A percentile compares a stretch with the other conserved stretches of the same genome.
Evolutionary conservation across 2,888 invertebrate genomes (phyloP).

Genomic region (Julus scanicus): DNA sequence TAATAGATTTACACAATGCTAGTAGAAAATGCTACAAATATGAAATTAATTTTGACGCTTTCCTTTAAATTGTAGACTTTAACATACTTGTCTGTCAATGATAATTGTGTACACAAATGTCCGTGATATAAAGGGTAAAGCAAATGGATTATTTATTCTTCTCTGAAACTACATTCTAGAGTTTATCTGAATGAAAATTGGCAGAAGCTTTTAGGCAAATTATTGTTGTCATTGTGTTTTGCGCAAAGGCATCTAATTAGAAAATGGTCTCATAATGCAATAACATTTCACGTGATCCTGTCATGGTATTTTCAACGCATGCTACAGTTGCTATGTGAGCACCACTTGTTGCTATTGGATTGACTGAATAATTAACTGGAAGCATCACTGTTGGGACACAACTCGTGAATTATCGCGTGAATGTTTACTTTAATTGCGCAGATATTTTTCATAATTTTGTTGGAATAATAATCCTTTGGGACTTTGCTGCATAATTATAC

Average conservation of each 20-base stretch:
- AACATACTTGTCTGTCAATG: neutral
- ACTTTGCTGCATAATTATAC: neutral
- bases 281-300: neutral
- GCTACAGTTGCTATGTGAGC: neutral
- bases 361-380: constrained; percentile 4
- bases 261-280: neutral
- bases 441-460: neutral
- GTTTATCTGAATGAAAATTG: constrained; percentile 12
- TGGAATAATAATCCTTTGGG: neutral
- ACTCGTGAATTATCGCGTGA: neutral
- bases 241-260: neutral
- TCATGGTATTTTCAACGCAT: neutral
- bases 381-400: neutral
- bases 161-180: neutral
- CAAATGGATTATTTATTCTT: constrained; percentile 7
- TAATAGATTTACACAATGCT: neutral
- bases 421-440: neutral
- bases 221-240: neutral
- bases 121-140: neutral
- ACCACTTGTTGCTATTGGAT: neutral
- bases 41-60: neutral
- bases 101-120: neutral
- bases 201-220: constrained; percentile 25
- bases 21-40: neutral
- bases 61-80: neutral